Evolutionary conservation across 2,113 vertebrate species (phyloP).

Genomic region (Menidia beryllina): DNA sequence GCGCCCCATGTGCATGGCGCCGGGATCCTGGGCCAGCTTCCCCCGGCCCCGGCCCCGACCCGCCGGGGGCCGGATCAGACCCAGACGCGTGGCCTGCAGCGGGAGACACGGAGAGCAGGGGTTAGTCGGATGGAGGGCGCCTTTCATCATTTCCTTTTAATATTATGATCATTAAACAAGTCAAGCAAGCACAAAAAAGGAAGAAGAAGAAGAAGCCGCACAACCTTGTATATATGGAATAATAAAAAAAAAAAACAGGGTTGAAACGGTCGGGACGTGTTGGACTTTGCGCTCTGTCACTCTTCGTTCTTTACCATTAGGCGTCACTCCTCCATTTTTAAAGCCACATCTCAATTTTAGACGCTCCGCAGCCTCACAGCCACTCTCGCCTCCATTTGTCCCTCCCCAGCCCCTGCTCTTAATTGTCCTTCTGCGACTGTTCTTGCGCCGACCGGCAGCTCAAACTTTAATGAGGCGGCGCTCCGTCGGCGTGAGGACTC

Average conservation of each 20-base stretch:
- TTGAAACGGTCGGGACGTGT: neutral
- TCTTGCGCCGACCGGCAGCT: slow-evolving; percentile 49
- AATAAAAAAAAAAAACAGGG: no score
- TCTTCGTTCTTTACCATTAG: slow-evolving; percentile 34
- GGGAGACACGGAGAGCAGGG: neutral
- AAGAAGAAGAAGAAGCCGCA: neutral
- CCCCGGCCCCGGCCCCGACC: slow-evolving; percentile 90
- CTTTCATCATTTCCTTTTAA: neutral
- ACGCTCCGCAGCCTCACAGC: slow-evolving; percentile 33
- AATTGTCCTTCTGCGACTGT: slow-evolving; percentile 69
- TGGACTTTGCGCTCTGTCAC: neutral
- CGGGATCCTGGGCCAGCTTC: slow-evolving; percentile 76
- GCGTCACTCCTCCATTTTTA: slow-evolving; percentile 59
- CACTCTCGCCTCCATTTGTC: slow-evolving; percentile 38
- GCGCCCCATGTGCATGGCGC: slow-evolving; percentile 64
- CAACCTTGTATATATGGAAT: no score
- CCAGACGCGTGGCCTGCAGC: slow-evolving; percentile 89
- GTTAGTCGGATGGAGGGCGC: neutral
- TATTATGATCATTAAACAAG: slow-evolving; percentile 7
- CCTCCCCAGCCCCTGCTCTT: slow-evolving; percentile 36
- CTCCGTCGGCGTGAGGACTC: slow-evolving; percentile 61
- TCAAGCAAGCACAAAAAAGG: slow-evolving; percentile 8
- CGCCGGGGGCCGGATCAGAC: slow-evolving; percentile 85
- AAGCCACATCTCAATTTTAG: slow-evolving; percentile 41
- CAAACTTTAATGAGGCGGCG: slow-evolving; percentile 78